phyloP scores from a whole-genome alignment of 1,140 invertebrate genomes.

The honey bee (Apis mellifera) region DNA sequence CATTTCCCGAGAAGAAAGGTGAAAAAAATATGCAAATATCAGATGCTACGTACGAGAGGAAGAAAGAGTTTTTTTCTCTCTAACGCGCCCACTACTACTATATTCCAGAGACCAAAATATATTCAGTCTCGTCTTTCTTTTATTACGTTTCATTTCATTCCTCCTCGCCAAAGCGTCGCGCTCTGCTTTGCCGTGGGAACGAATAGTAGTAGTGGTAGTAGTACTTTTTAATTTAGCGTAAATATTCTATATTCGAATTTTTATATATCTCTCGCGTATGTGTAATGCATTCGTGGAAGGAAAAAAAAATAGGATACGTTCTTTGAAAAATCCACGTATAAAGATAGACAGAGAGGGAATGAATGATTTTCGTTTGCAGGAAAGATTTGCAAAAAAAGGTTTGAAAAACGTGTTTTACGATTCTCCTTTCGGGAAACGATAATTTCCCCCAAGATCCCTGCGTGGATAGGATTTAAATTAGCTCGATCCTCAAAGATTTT shows the following conservation, averaged over 20 bases:
- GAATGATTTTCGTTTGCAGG: background rate
- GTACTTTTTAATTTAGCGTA: background rate
- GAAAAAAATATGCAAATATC: constrained; percentile 41
- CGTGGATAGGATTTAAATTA: background rate
- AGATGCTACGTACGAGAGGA: background rate
- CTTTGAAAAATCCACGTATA: background rate
- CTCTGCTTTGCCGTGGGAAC: too few species aligned
- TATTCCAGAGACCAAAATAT: background rate
- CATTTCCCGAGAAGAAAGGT: background rate
- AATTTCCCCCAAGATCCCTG: background rate
- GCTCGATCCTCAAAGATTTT: background rate
- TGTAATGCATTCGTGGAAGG: too few species aligned
- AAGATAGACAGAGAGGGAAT: background rate
- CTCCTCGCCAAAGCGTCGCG: background rate
- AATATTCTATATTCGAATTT: background rate
- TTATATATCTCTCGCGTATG: background rate
- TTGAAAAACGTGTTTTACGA: background rate
- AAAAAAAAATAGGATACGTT: background rate
- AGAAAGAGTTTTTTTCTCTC: background rate
- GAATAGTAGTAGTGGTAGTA: too few species aligned
- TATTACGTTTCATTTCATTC: background rate
- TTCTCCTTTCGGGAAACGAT: background rate
- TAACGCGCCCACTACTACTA: too few species aligned
- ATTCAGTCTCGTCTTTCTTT: background rate
- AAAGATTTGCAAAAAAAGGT: background rate